Evolutionary conservation across 1,140 invertebrate species (phyloP), one percentile per base, ranked within the genome.

Genomic region (Pemphigus obesinymphae): DNA sequence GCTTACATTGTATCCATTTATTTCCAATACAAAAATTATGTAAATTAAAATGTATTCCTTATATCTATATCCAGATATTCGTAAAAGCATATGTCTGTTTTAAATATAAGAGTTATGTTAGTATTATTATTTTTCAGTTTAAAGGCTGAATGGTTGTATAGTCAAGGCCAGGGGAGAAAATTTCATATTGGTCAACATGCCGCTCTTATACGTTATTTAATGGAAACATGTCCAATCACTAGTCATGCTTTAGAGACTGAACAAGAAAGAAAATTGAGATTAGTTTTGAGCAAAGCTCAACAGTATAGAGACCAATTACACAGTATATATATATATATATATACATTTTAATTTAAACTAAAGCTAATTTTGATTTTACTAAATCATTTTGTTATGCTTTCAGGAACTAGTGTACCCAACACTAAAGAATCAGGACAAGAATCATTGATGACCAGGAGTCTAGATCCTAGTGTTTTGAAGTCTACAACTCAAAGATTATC

Each of bases 91-190:
- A 26, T 26, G 13, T 3, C 10, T 68, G 3, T 6, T 40, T 23
- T 68, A 68, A 13, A 68, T 13, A 6, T 0, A 5, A 37, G 2
- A 68, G 5, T 23, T 43, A 0, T 23, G n/a, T 43, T 31, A 45
- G 17, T 61, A 13, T 20, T 31, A 31, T 48, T 61, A 83, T 82
- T 72, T 87, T 88, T 66, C 87, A 96, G 95, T 87, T 89, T 97
- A 82, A 95, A 96, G 89, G 95, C 94, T n/a, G 95, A 97, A 86
- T 97, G 96, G 96, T 88, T 97, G 63, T 97, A 96, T 87, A 96
- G 94, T 84, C 96, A 97, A 89, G 95, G 95, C 31, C 91, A 94
- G 85, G 95, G 95, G 17, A 90, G 95, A 82, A 93, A 95, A 86
- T 97, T 94, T 88, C 91, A 93, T 66, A 88, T 92, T 37, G 95